phyloP scores from a whole-genome alignment of 2,797 vertebrate genomes.

The Oophaga sylvatica region DNA sequence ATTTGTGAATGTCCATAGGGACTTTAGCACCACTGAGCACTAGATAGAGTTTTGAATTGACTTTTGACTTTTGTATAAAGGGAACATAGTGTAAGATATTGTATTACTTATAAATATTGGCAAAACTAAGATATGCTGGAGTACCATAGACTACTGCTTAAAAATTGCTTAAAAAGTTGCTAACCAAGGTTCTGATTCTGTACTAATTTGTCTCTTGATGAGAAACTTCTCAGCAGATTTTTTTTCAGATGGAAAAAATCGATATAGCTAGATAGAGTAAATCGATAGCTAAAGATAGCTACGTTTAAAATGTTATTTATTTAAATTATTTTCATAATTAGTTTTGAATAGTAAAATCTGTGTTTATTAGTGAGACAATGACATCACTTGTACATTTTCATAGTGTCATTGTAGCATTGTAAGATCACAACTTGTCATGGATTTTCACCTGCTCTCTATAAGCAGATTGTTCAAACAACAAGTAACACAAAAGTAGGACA shows the following conservation, averaged over 20 bases:
- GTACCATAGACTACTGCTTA: background rate
- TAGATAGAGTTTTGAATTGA: conserved; percentile 6
- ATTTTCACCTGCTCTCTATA: conserved; percentile 42
- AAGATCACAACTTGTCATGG: conserved; percentile 28
- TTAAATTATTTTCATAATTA: too few species aligned
- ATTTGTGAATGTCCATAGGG: background rate
- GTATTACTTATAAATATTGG: background rate
- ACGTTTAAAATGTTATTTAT: too few species aligned
- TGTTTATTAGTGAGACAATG: background rate
- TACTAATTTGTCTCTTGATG: too few species aligned
- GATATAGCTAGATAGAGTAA: too few species aligned
- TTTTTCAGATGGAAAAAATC: too few species aligned
- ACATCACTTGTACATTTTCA: background rate
- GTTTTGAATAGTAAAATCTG: background rate
- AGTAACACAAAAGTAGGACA: conserved; percentile 56
- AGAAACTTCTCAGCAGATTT: too few species aligned
- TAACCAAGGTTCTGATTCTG: background rate
- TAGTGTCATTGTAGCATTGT: background rate
- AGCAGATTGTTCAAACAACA: conserved; percentile 52
- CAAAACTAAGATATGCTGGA: background rate
- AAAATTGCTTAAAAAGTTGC: background rate
- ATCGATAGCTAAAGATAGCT: too few species aligned
- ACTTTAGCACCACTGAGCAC: background rate
- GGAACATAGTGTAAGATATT: background rate
- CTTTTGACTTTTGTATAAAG: conserved; percentile 23